Base-by-base conservation (phyloP, 1,140 invertebrate species). In the Akabosia matsudoensis region DNA sequence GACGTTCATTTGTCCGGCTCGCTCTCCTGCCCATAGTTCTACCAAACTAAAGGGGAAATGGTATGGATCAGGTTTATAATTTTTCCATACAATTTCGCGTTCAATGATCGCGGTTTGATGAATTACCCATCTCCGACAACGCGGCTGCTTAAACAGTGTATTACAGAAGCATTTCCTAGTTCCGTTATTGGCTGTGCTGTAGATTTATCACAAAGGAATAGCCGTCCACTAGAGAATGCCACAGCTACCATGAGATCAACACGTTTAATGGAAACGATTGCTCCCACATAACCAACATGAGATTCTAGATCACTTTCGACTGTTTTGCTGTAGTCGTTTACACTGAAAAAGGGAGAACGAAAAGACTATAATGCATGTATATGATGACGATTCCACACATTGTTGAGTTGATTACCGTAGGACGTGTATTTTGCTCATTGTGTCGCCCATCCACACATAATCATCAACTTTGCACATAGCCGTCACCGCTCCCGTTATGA, bases 371-470 rank as follows among this genome's bases (percentile, higher is more conserved):
- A 33, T 13, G 64, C 33, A 22, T 26, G 51, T 26, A 51, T 10
- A n/a, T 51, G 45, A 51, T 51, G 45, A 51, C 45, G 10, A 51
- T n/a, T 51, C n/a, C 45, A 51, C n/a, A n/a, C n/a, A 51, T n/a
- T n/a, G n/a, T n/a, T n/a, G 37, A 45, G 18, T 45, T 45, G 7
- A 10, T 2, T 31, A 67, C 61, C 28, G 28, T 67, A 67, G 87
- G 0, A 93, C 91, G 81, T 93, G 91, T 70, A 97, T 89, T 74
- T 90, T 89, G 18, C 93, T 93, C 0, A 88, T 85, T 74, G 90
- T 91, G 84, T 97, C 94, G 0, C 94, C 94, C 74, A 96, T 88
- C 95, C 95, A 97, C 70, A 97, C 89, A 37, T 87, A 87, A 76
- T 88, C 86, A 77, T 90, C 88, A 26, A 94, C 88, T 1, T 90